phyloP scores from a whole-genome alignment of 92 coral and sea anemone species.

The Porites rus region DNA sequence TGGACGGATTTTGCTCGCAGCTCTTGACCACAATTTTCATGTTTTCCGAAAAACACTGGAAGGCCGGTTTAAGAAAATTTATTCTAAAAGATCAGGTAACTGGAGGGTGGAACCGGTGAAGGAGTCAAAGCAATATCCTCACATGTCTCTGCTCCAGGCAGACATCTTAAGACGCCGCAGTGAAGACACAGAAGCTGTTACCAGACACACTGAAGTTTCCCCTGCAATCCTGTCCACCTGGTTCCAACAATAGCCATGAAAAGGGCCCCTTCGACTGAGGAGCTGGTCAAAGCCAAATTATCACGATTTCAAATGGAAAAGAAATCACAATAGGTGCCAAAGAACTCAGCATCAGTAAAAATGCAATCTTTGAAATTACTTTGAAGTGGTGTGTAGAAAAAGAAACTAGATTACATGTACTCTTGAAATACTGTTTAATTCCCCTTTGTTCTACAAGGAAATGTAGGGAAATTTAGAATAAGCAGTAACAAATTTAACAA shows the following conservation, averaged over 20 bases:
- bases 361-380: background rate
- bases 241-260: slow-evolving; percentile 51
- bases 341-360: background rate
- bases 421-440: too few species aligned
- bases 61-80: slow-evolving; percentile 38
- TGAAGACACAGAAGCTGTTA: slow-evolving; percentile 25
- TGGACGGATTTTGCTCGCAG: slow-evolving; percentile 54
- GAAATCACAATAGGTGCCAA: background rate
- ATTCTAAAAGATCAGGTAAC: slow-evolving; percentile 56
- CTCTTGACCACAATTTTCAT: slow-evolving; percentile 62
- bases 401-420: too few species aligned
- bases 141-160: slow-evolving; percentile 33
- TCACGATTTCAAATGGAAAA: slow-evolving; percentile 9
- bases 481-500: too few species aligned
- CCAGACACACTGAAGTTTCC: slow-evolving; percentile 43
- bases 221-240: slow-evolving; percentile 28
- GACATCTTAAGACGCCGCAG: slow-evolving; percentile 26
- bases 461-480: too few species aligned
- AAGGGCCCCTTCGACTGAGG: slow-evolving; percentile 51
- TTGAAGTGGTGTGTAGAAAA: too few species aligned
- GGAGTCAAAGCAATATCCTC: slow-evolving; percentile 27
- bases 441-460: too few species aligned
- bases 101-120: slow-evolving; percentile 62
- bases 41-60: slow-evolving; percentile 23
- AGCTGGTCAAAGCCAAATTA: slow-evolving; percentile 37